Conservation (phyloP, 2,113 vertebrate genomes). For the Cyanoramphus novaezelandiae region DNA sequence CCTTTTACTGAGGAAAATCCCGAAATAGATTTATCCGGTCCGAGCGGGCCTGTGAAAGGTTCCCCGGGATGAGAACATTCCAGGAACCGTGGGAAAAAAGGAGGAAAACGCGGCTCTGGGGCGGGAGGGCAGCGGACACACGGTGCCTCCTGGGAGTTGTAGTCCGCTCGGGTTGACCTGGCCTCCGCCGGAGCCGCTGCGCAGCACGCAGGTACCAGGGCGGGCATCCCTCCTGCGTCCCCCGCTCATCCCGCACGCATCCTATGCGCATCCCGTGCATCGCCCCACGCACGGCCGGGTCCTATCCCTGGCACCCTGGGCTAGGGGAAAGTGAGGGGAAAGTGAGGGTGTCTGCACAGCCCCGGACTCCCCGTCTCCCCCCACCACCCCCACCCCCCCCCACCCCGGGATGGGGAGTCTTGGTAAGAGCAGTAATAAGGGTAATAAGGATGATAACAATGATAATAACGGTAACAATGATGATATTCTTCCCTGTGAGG, state of each 20-base stretch:
- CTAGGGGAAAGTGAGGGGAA: background rate
- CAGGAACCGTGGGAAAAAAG: rapidly evolving
- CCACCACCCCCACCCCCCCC: too few species aligned
- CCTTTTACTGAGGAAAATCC: background rate
- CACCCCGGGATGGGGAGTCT: background rate
- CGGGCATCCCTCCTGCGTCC: background rate
- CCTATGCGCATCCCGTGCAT: background rate
- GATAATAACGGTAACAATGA: background rate
- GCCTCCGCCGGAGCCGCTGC: background rate
- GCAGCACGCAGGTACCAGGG: background rate
- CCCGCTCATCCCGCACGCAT: background rate
- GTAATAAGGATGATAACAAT: background rate
- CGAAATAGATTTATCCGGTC: background rate
- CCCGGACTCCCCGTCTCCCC: too few species aligned
- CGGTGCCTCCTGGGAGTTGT: background rate
- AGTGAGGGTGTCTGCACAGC: background rate
- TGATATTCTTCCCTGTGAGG: background rate
- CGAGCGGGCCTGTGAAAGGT: background rate
- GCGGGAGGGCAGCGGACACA: background rate
- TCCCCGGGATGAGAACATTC: background rate
- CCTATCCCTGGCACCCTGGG: background rate
- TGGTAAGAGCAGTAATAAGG: background rate
- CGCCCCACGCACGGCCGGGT: background rate
- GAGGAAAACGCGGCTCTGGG: background rate
- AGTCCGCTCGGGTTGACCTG: background rate